phyloP scores from a whole-genome alignment of 2,888 invertebrate genomes.

The Oscheius sp. region DNA sequence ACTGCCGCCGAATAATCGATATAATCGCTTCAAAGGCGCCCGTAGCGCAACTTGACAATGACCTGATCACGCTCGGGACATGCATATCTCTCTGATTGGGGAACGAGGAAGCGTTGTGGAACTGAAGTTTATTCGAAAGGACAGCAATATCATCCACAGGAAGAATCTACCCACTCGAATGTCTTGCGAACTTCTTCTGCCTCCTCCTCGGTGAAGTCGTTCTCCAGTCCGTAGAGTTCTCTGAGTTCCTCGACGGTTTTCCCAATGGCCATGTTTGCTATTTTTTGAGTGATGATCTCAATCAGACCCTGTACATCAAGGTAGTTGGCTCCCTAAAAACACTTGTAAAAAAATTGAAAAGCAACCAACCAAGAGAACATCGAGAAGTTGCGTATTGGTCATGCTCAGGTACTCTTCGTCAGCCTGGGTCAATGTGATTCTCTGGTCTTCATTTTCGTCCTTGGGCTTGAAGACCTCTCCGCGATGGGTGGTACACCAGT shows the following conservation, averaged over 20 bases:
- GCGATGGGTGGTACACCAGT: not conserved
- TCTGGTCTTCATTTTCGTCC: not conserved
- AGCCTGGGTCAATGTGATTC: not conserved
- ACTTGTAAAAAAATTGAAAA: not conserved
- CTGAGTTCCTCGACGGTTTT: not conserved
- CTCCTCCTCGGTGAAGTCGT: conserved; percentile 6
- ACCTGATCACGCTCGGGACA: not conserved
- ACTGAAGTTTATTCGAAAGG: too few species aligned
- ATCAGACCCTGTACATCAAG: conserved; percentile 2
- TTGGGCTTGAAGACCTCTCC: not conserved
- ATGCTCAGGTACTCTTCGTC: not conserved
- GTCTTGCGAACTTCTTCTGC: not conserved
- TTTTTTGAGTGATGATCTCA: conserved; percentile 14
- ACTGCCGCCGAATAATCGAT: conserved; percentile 38
- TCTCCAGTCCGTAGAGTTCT: not conserved
- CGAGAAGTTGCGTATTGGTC: not conserved
- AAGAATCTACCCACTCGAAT: not conserved
- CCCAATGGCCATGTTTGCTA: conserved; percentile 4
- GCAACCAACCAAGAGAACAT: conserved; percentile 4
- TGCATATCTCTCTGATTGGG: not conserved
- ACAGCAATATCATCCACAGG: not conserved
- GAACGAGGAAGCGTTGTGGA: too few species aligned
- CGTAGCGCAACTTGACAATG: conserved; percentile 24
- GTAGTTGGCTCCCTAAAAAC: not conserved
- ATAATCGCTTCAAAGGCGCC: conserved; percentile 37